Evolutionary conservation across 2,888 invertebrate genomes (phyloP).

Genomic region (Pyralis farinalis): DNA sequence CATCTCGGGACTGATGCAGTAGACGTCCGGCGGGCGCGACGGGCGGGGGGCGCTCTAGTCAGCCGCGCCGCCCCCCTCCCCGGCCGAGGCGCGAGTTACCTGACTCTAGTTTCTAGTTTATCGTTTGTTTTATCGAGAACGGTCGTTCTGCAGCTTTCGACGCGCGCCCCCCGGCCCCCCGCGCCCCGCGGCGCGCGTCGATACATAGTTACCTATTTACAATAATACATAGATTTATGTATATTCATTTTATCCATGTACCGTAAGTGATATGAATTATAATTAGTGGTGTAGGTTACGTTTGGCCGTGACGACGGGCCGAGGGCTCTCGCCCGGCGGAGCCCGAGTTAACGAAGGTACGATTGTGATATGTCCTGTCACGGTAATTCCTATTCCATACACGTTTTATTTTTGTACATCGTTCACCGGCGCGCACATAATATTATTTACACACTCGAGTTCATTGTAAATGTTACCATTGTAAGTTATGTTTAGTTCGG

Average conservation of each 20-base stretch:
- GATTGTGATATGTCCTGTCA: constrained; percentile 74
- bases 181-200: constrained; percentile 17
- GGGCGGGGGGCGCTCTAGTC: not conserved
- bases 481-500: constrained; percentile 54
- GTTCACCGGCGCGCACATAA: constrained; percentile 56
- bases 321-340: constrained; percentile 45
- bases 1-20: constrained; percentile 87
- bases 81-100: constrained; percentile 42
- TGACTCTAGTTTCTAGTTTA: constrained; percentile 13
- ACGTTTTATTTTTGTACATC: constrained; percentile 71
- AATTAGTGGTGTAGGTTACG: constrained; percentile 37
- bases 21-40: constrained; percentile 23
- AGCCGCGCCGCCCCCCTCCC: not conserved
- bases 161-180: not conserved
- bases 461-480: constrained; percentile 80
- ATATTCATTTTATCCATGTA: constrained; percentile 56
- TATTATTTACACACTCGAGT: constrained; percentile 39
- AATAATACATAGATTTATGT: constrained; percentile 54
- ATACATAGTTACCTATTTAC: constrained; percentile 62
- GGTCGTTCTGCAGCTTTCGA: constrained; percentile 43
- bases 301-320: constrained; percentile 48
- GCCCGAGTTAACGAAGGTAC: constrained; percentile 44
- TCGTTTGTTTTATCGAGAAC: constrained; percentile 26
- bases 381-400: constrained; percentile 74
- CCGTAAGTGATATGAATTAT: constrained; percentile 48